Base-by-base conservation (phyloP, 1,140 invertebrate genomes). In the Heliothis subflexa region DNA sequence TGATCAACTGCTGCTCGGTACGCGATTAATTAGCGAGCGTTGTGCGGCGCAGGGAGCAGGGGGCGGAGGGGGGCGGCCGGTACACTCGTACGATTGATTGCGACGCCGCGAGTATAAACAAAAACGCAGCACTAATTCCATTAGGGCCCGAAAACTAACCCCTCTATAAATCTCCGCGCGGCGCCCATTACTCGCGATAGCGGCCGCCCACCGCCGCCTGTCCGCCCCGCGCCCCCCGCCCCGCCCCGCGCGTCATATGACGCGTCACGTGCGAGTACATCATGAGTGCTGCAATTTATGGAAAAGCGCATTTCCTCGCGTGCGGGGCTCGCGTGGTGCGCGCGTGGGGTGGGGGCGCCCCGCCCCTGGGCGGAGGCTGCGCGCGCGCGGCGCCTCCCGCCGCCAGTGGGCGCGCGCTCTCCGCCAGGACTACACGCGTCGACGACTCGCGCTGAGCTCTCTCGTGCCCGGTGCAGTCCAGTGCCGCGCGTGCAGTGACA, bases 331-430 rank as follows among this genome's bases (percentile, higher is more conserved):
- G 59, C 81, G 68, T 70, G 33, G 33, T 0, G 55, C 33, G 71
- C 2, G 59, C 81, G 68, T 70, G 33, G 33, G 5, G 33, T 40
- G 33, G 33, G 33, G 33, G 33, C 75, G 74, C 84, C 71, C 54
- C 71, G 33, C 71, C n/a, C 33, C 28, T 54, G 54, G 74, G 70
- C 64, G 77, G 66, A 33, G 66, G 33, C 47, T 16, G 80, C 62
- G 93, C 70, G 83, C 72, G 57, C 57, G 50, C 40, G 59, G 57
- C 45, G 72, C 40, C 57, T 55, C 73, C 57, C 64, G 85, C 87
- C 85, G 90, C 90, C 90, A 80, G 92, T 84, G 90, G 86, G 83
- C 78, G 89, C 86, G 84, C 91, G 86, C 90, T 86, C 80, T 55
- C 64, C 80, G 85, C 47, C 28, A 49, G 52, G 50, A 62, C 47